Percentiles rank a stretch among this genome's conserved stretches.
Evolutionary conservation across 2,113 vertebrate species (phyloP).

Genomic region (Eubucco bourcierii): DNA sequence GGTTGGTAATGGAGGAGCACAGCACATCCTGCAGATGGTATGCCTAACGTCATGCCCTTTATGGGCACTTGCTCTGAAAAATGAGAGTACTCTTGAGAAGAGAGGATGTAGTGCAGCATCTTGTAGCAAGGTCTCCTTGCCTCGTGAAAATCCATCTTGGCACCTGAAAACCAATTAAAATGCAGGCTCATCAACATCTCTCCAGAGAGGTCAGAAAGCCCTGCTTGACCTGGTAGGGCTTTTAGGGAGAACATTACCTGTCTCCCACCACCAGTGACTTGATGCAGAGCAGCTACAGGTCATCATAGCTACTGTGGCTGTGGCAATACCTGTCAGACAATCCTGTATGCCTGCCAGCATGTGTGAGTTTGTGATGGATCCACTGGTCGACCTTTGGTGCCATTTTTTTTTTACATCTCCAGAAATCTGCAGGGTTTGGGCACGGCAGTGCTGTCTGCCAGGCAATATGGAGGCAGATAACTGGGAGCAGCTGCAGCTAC

Average conservation of each 20-base stretch:
- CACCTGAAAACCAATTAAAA: slow-evolving; percentile 11
- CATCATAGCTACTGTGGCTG: neutral
- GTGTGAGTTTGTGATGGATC: neutral
- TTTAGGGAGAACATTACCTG: neutral
- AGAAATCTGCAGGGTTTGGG: neutral
- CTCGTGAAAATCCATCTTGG: neutral
- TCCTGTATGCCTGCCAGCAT: rapidly evolving
- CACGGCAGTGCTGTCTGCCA: neutral
- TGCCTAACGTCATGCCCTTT: slow-evolving; percentile 16
- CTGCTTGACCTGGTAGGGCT: neutral
- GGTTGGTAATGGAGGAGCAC: neutral
- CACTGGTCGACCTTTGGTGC: neutral
- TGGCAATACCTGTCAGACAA: neutral
- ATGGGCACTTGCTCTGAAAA: slow-evolving; percentile 33
- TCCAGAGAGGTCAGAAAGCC: neutral
- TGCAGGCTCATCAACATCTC: neutral
- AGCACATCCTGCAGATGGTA: neutral
- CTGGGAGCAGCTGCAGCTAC: slow-evolving; percentile 26
- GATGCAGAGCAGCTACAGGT: neutral
- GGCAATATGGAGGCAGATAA: neutral
- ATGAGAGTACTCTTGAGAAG: slow-evolving; percentile 24
- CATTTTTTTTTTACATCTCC: neutral
- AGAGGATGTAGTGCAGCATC: neutral
- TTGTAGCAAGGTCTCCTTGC: neutral
- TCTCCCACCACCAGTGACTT: neutral